Evolutionary conservation across 1,140 invertebrate genomes (phyloP), one percentile per base, ranked within the genome.

Genomic region (Ephestia elutella): DNA sequence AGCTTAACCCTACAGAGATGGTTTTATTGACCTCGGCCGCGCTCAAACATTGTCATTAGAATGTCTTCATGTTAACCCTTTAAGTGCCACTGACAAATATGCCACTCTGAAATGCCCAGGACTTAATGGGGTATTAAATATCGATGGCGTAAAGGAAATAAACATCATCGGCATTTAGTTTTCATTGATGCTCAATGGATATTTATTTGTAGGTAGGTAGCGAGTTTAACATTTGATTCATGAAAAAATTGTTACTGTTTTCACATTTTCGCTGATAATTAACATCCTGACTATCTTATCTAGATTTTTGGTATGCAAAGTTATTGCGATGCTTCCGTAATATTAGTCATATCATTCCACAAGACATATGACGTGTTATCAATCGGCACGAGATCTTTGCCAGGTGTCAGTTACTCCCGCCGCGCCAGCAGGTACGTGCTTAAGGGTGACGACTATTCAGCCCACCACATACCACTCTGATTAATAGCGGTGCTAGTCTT

Each of bases 1-100:
- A 65, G 60, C 54, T 53, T 64, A 56, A 69, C 73, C 78, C 70
- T 81, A 73, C 77, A 75, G 69, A 64, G 62, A 75, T 79, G 81
- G 80, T 77, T 82, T 79, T 63, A 62, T 64, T 57, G 68, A 59
- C 66, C 70, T 63, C 59, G 38, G 64, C 55, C 59, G 53, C 63
- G 30, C 11, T 66, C 63, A 62, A 66, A 58, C 68, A 54, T 69
- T 70, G 70, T 75, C 70, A 73, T 67, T 66, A 56, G 55, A 59
- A 62, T 66, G 61, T 54, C 61, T 59, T 44, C 10, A 44, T 15
- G 13, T 44, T 44, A 44, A 44, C 38, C 13, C 38, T 44, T 44
- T 15, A 44, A 44, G 38, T n/a, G 13, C 38, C 30, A 32, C 30
- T 10, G 11, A 2, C 11, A 32, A 10, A 32, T 32, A 32, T 32